A percentile compares a stretch with the other conserved stretches of the same genome.
Evolutionary conservation across 2,888 invertebrate species (phyloP).

Genomic region (Sarcophaga subvicina): DNA sequence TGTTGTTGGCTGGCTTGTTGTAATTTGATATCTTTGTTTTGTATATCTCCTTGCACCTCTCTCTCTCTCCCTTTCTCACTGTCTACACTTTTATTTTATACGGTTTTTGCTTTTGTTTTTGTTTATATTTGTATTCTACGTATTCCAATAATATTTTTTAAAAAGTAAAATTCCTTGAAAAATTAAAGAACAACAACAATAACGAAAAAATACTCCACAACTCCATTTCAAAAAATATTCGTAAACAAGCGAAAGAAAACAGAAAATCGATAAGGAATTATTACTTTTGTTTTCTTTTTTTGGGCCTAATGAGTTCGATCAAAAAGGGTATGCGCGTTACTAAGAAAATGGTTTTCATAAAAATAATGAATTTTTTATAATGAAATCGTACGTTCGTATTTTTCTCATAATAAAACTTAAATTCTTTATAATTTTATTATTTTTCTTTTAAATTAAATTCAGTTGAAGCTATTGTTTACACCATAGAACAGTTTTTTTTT

Average conservation of each 20-base stretch:
- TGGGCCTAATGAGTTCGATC: conserved; percentile 19
- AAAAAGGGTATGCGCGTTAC: background rate
- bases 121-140: conserved; percentile 53
- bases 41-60: conserved; percentile 37
- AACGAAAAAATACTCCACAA: conserved; percentile 4
- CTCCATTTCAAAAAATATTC: background rate
- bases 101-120: conserved; percentile 38
- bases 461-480: too few relatives aligned
- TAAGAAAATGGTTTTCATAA: conserved; percentile 12
- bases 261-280: conserved; percentile 55
- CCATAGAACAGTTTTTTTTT: too few relatives aligned
- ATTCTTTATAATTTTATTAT: too few relatives aligned
- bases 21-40: conserved; percentile 67
- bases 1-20: background rate
- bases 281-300: conserved; percentile 26
- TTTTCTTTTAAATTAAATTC: too few relatives aligned
- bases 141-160: conserved; percentile 35
- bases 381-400: too few relatives aligned
- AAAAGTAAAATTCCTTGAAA: conserved; percentile 57
- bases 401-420: too few relatives aligned
- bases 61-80: conserved; percentile 30
- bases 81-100: too few relatives aligned
- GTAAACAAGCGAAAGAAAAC: conserved; percentile 1
- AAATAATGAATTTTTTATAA: conserved; percentile 31
- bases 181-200: background rate